Conservation (phyloP, 2,113 vertebrate species). For the Nesogale talazaci region DNA sequence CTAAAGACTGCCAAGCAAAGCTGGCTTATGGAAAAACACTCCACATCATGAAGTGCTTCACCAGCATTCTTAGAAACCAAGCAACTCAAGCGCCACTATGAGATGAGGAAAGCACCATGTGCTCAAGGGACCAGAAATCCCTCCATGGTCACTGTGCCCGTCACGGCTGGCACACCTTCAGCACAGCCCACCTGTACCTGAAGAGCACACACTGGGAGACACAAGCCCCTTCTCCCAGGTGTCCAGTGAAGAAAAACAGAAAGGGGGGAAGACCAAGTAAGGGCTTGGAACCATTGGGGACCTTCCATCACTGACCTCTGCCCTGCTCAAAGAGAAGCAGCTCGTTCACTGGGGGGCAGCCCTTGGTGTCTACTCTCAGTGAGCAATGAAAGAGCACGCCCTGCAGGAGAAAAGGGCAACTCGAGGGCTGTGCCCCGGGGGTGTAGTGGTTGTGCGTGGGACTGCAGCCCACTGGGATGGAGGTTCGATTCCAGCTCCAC, state of each 20-base stretch:
- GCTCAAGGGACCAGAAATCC: background rate
- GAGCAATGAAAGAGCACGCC: background rate
- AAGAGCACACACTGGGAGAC: background rate
- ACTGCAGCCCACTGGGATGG: too few species aligned
- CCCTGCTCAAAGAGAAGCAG: background rate
- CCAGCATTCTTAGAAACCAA: conserved; percentile 22
- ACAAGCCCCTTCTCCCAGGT: background rate
- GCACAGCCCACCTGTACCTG: background rate
- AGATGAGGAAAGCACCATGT: background rate
- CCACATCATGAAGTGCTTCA: background rate
- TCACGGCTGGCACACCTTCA: background rate
- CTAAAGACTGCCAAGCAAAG: background rate
- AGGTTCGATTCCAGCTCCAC: too few species aligned
- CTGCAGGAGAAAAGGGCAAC: background rate
- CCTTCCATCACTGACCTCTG: background rate
- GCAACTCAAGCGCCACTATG: background rate
- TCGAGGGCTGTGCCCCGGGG: background rate
- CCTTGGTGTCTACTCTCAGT: background rate
- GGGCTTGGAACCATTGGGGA: background rate
- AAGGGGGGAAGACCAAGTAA: background rate
- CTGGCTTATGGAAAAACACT: background rate
- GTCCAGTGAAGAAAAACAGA: background rate
- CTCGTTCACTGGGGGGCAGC: background rate
- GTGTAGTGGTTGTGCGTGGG: too few species aligned
- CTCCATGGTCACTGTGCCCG: background rate